These are phyloP conservation scores for Trachelipus rathkii DNA, from an alignment of 1,140 invertebrate genomes.

Conservation along the genomic window DNA sequence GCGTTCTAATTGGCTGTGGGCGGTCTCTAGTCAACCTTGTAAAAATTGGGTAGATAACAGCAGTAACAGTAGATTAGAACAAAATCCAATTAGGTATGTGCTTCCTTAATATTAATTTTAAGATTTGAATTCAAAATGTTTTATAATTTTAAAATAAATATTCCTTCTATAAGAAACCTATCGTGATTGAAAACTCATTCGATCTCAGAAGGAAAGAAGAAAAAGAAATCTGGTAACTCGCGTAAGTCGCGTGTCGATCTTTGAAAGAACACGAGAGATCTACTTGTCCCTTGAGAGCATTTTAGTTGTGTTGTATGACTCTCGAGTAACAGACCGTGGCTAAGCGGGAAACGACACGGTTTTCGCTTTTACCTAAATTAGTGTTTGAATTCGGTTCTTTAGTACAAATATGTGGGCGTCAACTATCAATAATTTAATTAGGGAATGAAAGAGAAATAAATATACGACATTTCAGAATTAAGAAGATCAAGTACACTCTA, in stretches of 20 bases:
- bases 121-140: background rate
- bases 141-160: background rate
- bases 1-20: conserved; percentile 45
- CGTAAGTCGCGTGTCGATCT: background rate
- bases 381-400: no score
- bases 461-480: no score
- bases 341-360: background rate
- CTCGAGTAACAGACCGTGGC: background rate
- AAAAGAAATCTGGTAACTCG: background rate
- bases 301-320: background rate
- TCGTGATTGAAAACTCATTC: background rate
- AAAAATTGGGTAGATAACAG: background rate
- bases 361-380: no score
- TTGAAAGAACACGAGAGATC: background rate
- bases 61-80: background rate
- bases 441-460: no score
- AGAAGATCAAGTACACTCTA: no score
- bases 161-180: background rate
- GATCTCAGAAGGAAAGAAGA: background rate
- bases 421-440: no score
- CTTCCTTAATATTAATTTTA: background rate
- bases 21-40: conserved; percentile 46
- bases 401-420: no score
- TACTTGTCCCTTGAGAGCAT: background rate
- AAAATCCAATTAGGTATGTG: background rate